Base-by-base conservation (phyloP, 2,888 invertebrate species). In the Meteorus cinctellus region DNA sequence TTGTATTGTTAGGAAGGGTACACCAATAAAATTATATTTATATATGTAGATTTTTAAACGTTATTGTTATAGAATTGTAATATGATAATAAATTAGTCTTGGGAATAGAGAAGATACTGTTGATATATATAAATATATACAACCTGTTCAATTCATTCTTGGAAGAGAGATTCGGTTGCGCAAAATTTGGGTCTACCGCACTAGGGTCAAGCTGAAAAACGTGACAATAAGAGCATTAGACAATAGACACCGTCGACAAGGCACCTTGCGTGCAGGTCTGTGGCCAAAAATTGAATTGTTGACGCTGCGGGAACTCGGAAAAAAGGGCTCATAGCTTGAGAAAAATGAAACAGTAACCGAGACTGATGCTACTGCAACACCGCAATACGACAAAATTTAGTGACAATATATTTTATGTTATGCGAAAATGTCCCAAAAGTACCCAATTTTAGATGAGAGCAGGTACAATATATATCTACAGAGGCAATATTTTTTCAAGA, bases 121-220 rank as follows among this genome's bases (percentile, higher is more conserved):
- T 19, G 62, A 62, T 27, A 6, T 62, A 27, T 12, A 8, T 31
- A 62, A 12, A 45, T 51, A 24, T 68, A 16, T 45, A 10, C 27
- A 41, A 24, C 24, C 24, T 45, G 34, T 34, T 34, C 4, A 34
- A 34, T 41, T 29, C 24, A 45, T 48, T 55, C 66, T 71, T 59
- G 60, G 45, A 74, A 80, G 84, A 85, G 85, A 72, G 82, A 82
- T 75, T 81, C 84, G 84, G 86, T 86, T 85, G 81, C 84, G 83
- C 48, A 85, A 69, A 84, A 86, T 85, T 86, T 79, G 77, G 84
- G 84, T 84, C 80, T 81, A 82, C 81, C 83, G 78, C 83, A 83
- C 80, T 63, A 71, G 41, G 59, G 31, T 34, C 67, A 10, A 27
- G 34, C 10, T 62, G 59, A 70, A 74, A 76, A 78, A 77, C 74